These are phyloP conservation scores for Cyprinodon variegatus DNA, from an alignment of 2,113 vertebrate species.

Conservation along the genomic window DNA sequence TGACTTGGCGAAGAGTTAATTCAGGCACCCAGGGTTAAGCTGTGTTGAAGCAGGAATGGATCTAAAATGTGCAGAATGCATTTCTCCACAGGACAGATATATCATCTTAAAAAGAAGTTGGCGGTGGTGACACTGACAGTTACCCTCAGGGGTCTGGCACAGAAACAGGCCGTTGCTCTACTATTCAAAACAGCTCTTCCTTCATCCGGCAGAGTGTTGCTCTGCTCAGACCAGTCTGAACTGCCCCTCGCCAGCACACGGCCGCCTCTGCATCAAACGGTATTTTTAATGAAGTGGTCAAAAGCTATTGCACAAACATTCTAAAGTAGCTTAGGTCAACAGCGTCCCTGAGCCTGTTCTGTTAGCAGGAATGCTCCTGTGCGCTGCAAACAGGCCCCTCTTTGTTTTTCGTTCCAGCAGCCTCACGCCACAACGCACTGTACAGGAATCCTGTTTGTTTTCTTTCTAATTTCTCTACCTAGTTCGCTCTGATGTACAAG, in stretches of 20 bases:
- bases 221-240: slow-evolving; percentile 81
- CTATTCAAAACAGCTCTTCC: slow-evolving; percentile 47
- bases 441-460: slow-evolving; percentile 84
- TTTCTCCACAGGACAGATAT: slow-evolving; percentile 7
- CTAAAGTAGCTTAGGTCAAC: slow-evolving; percentile 87
- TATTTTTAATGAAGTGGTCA: slow-evolving; percentile 86
- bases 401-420: slow-evolving; percentile 77
- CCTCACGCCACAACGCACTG: slow-evolving; percentile 73
- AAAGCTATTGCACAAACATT: slow-evolving; percentile 85
- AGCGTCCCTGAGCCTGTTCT: slow-evolving; percentile 78
- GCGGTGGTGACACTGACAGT: slow-evolving; percentile 19
- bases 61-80: not conserved
- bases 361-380: slow-evolving; percentile 78
- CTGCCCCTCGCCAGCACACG: slow-evolving; percentile 71
- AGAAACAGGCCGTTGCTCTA: slow-evolving; percentile 32
- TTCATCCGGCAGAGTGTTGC: slow-evolving; percentile 68
- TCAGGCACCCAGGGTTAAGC: not conserved
- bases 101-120: slow-evolving; percentile 18
- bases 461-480: slow-evolving; percentile 79
- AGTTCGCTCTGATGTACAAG: slow-evolving; percentile 58
- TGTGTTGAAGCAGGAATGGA: not conserved
- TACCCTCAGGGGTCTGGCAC: slow-evolving; percentile 34
- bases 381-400: slow-evolving; percentile 70
- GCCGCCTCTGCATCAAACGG: slow-evolving; percentile 78
- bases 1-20: not conserved